phyloP scores from a whole-genome alignment of 1,140 invertebrate species.

The Xylocopa sonorina region DNA sequence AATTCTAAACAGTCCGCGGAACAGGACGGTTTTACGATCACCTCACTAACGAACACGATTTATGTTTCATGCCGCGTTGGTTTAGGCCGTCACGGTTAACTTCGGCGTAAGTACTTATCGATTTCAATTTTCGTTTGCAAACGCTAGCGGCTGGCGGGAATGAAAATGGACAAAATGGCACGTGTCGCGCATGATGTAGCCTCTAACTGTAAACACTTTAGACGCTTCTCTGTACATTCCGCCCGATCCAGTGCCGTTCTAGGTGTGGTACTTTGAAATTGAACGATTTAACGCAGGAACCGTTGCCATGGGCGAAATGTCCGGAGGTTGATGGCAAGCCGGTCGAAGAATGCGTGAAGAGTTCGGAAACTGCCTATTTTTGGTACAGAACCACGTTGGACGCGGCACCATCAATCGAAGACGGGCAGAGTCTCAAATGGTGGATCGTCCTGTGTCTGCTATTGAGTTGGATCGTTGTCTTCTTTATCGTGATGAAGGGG shows the following conservation, averaged over 20 bases:
- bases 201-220: background rate
- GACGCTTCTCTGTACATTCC: background rate
- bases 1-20: too few species aligned
- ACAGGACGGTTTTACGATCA: background rate
- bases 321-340: slow-evolving; percentile 88
- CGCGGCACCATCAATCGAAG: slow-evolving; percentile 91
- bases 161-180: background rate
- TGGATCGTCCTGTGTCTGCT: slow-evolving; percentile 97
- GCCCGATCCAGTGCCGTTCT: background rate
- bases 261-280: background rate
- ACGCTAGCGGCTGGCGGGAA: background rate
- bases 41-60: slow-evolving; percentile 21
- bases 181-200: slow-evolving; percentile 16
- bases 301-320: slow-evolving; percentile 92
- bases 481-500: slow-evolving; percentile 98
- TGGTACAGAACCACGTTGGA: slow-evolving; percentile 94
- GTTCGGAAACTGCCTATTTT: slow-evolving; percentile 93
- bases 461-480: slow-evolving; percentile 96
- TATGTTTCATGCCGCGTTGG: slow-evolving; percentile 54
- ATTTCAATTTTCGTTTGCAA: slow-evolving; percentile 12
- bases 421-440: slow-evolving; percentile 93
- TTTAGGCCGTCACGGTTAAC: slow-evolving; percentile 72
- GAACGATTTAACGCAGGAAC: slow-evolving; percentile 81
- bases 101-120: slow-evolving; percentile 72
- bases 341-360: slow-evolving; percentile 89